Conservation (phyloP, 2,113 vertebrate species). For the Seriola quinqueradiata region DNA sequence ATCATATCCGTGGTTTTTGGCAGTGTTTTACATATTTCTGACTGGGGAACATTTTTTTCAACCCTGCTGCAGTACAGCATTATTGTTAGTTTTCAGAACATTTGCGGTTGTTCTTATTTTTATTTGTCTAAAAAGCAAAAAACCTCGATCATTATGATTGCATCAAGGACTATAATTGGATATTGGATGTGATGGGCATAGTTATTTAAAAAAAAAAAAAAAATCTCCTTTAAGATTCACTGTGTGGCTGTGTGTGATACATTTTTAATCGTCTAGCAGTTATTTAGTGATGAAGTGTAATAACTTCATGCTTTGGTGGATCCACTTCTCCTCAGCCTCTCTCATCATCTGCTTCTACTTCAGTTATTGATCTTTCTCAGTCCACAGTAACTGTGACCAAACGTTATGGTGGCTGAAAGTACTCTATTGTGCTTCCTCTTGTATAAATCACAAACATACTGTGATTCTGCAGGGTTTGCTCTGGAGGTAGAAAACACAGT, state of each 20-base stretch:
- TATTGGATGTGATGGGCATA: background rate
- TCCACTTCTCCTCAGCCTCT: background rate
- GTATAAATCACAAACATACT: background rate
- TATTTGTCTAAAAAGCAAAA: conserved; percentile 43
- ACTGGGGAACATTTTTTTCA: conserved; percentile 49
- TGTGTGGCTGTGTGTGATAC: background rate
- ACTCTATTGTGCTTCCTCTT: background rate
- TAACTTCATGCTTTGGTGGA: background rate
- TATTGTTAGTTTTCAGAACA: conserved; percentile 56
- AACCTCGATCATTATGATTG: background rate
- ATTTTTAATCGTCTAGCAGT: background rate
- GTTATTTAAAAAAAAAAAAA: background rate
- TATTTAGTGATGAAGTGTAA: background rate
- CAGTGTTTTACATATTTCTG: conserved; percentile 49
- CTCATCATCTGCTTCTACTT: conserved; percentile 12
- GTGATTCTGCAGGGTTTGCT: background rate
- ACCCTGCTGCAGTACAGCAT: conserved; percentile 30
- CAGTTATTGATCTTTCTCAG: background rate
- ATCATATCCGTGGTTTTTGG: conserved; percentile 48
- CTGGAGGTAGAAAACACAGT: background rate
- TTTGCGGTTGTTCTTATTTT: conserved; percentile 49
- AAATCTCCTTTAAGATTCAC: background rate
- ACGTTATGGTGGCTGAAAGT: background rate
- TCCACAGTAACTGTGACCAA: background rate
- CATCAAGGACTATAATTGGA: background rate